These are phyloP conservation scores for Plestiodon gilberti DNA, from an alignment of 2,113 vertebrate genomes.

Conservation along the genomic window DNA sequence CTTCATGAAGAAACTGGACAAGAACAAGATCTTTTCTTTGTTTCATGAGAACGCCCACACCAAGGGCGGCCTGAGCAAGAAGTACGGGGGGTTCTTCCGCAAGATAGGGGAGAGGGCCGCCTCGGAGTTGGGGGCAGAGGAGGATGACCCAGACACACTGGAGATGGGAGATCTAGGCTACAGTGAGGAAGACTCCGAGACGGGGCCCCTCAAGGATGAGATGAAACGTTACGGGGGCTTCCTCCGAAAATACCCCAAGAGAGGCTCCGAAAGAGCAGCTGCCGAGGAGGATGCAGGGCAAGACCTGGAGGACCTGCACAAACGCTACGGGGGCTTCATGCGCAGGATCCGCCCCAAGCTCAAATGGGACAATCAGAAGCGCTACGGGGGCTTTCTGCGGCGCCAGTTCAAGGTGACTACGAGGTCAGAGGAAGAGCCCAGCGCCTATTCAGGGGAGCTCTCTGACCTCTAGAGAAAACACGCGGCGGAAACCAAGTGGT, in stretches of 20 bases:
- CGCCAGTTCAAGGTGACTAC: slow-evolving; percentile 93
- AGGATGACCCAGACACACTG: slow-evolving; percentile 39
- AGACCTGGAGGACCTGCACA: slow-evolving; percentile 86
- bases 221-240: slow-evolving; percentile 88
- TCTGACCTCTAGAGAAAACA: slow-evolving; percentile 71
- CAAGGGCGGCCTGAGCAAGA: slow-evolving; percentile 72
- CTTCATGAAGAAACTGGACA: slow-evolving; percentile 85
- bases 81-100: slow-evolving; percentile 71
- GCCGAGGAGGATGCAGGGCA: slow-evolving; percentile 50
- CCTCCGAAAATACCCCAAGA: slow-evolving; percentile 86
- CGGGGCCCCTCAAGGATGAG: slow-evolving; percentile 58
- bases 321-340: slow-evolving; percentile 96
- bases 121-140: slow-evolving; percentile 38
- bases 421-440: slow-evolving; percentile 87
- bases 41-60: slow-evolving; percentile 75
- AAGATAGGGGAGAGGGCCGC: slow-evolving; percentile 68
- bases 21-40: slow-evolving; percentile 75
- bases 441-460: slow-evolving; percentile 77
- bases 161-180: slow-evolving; percentile 25
- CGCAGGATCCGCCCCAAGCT: slow-evolving; percentile 93
- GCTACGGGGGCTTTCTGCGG: slow-evolving; percentile 93
- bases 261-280: slow-evolving; percentile 70
- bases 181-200: slow-evolving; percentile 28
- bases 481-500: background rate
- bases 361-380: slow-evolving; percentile 95